These are phyloP conservation scores for Cetonia aurata DNA, from an alignment of 2,888 invertebrate genomes.

Conservation along the genomic window DNA sequence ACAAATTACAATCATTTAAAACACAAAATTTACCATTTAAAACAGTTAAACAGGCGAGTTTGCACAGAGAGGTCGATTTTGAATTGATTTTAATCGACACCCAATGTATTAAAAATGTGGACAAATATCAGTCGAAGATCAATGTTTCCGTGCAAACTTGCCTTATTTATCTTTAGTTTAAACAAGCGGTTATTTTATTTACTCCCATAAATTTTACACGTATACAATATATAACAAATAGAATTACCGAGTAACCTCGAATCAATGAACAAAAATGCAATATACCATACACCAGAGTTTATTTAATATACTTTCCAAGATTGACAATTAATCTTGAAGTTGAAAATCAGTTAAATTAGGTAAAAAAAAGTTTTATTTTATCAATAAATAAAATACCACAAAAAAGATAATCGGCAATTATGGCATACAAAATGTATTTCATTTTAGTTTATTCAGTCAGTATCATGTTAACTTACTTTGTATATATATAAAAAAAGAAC, in stretches of 20 bases:
- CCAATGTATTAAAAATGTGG: background rate
- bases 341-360: too few relatives aligned
- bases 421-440: background rate
- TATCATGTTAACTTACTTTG: constrained; percentile 2
- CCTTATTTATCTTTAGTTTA: background rate
- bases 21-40: background rate
- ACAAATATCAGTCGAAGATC: background rate
- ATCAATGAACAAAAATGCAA: background rate
- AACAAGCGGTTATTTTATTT: too few relatives aligned
- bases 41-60: background rate
- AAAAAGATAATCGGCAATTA: background rate
- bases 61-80: background rate
- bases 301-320: too few relatives aligned
- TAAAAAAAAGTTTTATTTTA: too few relatives aligned
- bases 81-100: background rate
- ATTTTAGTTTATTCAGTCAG: constrained; percentile 1
- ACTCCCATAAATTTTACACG: background rate
- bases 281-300: too few relatives aligned
- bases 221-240: background rate
- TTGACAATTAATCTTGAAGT: too few relatives aligned
- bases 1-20: constrained; percentile 15
- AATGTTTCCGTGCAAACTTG: background rate
- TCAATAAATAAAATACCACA: background rate
- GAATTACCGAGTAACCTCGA: background rate
- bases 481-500: background rate